These are phyloP conservation scores for Osmoderma eremita DNA, from an alignment of 2,888 invertebrate genomes.

Conservation along the genomic window DNA sequence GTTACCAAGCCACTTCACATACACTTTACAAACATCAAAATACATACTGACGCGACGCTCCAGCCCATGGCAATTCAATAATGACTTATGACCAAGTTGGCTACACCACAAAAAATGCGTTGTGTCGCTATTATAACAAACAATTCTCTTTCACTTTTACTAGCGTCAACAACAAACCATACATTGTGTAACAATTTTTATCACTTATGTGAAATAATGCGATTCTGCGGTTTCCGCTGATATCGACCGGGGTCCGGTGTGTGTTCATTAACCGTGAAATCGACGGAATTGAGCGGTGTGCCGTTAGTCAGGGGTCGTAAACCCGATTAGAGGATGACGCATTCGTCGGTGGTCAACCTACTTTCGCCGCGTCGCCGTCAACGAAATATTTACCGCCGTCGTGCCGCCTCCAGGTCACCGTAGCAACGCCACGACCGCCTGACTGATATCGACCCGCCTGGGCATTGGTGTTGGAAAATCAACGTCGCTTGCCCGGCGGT, in stretches of 20 bases:
- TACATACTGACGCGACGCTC: no score
- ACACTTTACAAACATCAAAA: no score
- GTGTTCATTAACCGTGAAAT: constrained; percentile 30
- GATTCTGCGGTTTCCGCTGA: constrained; percentile 29
- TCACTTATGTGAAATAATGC: constrained; percentile 17
- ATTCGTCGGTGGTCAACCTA: constrained; percentile 30
- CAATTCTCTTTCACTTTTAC: no score
- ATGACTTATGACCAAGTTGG: no score
- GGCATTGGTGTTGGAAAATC: constrained; percentile 8
- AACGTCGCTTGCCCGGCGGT: no score
- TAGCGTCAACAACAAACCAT: no score
- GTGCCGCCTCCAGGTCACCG: constrained; percentile 29
- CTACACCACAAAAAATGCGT: no score
- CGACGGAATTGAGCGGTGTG: constrained; percentile 26
- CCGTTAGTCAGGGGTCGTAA: constrained; percentile 36
- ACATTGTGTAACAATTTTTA: constrained; percentile 10
- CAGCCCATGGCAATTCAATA: no score
- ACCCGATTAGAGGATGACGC: constrained; percentile 36
- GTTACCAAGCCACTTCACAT: no score
- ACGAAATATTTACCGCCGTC: constrained; percentile 16
- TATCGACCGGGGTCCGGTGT: constrained; percentile 19
- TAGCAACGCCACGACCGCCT: constrained; percentile 26
- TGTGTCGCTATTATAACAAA: no score
- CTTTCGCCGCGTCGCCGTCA: constrained; percentile 19
- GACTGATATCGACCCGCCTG: constrained; percentile 22